A percentile compares a stretch with the other conserved stretches of the same genome.
Conservation (phyloP, 2,797 vertebrate species). For the Artibeus lituratus region DNA sequence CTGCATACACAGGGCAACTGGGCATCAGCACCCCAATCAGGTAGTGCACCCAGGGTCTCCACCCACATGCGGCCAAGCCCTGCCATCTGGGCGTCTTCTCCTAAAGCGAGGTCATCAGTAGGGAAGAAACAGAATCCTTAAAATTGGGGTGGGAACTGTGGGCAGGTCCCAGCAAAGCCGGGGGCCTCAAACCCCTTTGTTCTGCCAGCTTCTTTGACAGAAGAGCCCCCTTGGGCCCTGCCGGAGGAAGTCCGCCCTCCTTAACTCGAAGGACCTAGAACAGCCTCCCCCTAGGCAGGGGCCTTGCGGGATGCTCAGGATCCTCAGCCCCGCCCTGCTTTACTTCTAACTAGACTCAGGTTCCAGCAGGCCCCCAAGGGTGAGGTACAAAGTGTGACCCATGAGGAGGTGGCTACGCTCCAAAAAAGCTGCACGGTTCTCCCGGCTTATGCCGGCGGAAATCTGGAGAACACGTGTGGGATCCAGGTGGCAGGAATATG, state of each 20-base stretch:
- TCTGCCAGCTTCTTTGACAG: not conserved
- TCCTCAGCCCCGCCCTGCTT: not conserved
- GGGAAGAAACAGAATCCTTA: not conserved
- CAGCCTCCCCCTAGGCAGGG: not conserved
- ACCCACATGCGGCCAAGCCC: accelerated
- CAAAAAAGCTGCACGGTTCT: not conserved
- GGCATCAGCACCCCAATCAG: not conserved
- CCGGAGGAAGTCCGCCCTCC: not conserved
- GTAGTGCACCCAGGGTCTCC: not conserved
- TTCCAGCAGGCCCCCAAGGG: not conserved
- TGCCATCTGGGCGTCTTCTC: accelerated
- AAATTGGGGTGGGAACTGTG: not conserved
- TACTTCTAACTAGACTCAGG: not conserved
- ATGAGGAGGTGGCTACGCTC: not conserved
- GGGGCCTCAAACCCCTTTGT: not conserved
- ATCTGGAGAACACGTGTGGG: not conserved
- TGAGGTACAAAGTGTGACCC: not conserved
- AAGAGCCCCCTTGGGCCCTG: not conserved
- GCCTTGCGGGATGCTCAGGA: not conserved
- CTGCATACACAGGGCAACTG: accelerated
- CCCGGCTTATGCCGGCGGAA: not conserved
- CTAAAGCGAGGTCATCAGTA: not conserved
- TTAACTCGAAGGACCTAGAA: not conserved
- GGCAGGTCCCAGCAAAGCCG: not conserved
- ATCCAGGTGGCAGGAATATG: not conserved